Evolutionary conservation across 2,888 invertebrate genomes (phyloP).

Genomic region (Drosophila rellima): DNA sequence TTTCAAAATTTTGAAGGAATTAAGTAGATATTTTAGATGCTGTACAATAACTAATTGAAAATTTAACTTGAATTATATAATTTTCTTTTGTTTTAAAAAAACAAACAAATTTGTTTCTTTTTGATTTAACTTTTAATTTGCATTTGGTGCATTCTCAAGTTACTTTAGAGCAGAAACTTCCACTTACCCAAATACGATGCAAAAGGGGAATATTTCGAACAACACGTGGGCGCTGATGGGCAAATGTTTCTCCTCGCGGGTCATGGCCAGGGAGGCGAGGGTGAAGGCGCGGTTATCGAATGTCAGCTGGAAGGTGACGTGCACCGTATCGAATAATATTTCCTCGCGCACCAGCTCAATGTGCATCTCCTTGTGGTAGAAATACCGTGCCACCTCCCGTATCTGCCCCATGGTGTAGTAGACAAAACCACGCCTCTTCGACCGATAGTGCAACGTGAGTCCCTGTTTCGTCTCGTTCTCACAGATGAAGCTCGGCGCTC

Average conservation of each 20-base stretch:
- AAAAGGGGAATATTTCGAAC: constrained; percentile 99
- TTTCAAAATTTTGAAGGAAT: too few species aligned
- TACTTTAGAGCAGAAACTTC: neutral
- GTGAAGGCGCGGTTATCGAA: constrained; percentile 98
- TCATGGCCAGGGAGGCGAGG: constrained; percentile 93
- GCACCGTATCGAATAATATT: constrained; percentile 94
- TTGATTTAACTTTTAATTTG: neutral
- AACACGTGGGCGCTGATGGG: constrained; percentile 95
- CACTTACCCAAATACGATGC: constrained; percentile 96
- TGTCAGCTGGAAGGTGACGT: constrained; percentile 96
- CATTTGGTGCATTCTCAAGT: neutral
- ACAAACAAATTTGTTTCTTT: neutral
- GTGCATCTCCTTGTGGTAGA: constrained; percentile 97
- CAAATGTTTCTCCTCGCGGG: constrained; percentile 94
- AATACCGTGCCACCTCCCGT: constrained; percentile 95
- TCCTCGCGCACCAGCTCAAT: constrained; percentile 96
- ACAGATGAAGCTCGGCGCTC: constrained; percentile 98
- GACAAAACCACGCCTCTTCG: constrained; percentile 96
- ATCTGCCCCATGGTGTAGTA: constrained; percentile 99
- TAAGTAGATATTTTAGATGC: too few species aligned
- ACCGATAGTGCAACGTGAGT: constrained; percentile 96
- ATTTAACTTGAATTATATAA: too few species aligned
- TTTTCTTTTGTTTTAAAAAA: neutral
- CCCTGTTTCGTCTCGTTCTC: constrained; percentile 97
- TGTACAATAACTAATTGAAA: too few species aligned